Percentiles rank a stretch among this genome's conserved stretches.
These are phyloP conservation scores for Pachymerium ferrugineum DNA, from an alignment of 2,888 invertebrate species.

Conservation along the genomic window DNA sequence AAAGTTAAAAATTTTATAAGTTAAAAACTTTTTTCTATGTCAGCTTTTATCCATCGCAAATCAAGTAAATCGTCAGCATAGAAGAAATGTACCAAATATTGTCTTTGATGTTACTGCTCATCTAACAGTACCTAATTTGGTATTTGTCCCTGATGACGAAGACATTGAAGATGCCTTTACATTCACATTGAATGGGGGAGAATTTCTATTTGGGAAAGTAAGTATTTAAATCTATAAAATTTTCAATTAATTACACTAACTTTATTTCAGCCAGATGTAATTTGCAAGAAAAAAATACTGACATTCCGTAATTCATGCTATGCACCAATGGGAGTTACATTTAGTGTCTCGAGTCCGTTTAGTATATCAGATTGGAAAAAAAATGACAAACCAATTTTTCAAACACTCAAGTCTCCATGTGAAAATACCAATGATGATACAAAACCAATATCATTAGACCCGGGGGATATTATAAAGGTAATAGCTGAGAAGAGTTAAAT, in stretches of 20 bases:
- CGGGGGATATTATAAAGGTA: not conserved
- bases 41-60: not conserved
- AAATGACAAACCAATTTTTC: not conserved
- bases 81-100: not conserved
- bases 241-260: not conserved
- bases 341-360: not conserved
- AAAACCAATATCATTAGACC: not conserved
- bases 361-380: not conserved
- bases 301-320: not conserved
- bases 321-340: not conserved
- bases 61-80: not conserved
- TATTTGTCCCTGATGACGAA: not conserved
- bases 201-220: not conserved
- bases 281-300: not conserved
- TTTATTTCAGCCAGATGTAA: not conserved
- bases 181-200: not conserved
- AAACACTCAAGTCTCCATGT: too few species aligned
- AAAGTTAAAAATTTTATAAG: too few species aligned
- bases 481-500: not conserved
- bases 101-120: not conserved
- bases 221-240: not conserved
- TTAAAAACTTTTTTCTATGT: too few species aligned
- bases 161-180: not conserved
- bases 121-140: not conserved
- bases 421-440: not conserved